Base-by-base conservation (phyloP, 2,797 vertebrate genomes). In the Caiman crocodilus region DNA sequence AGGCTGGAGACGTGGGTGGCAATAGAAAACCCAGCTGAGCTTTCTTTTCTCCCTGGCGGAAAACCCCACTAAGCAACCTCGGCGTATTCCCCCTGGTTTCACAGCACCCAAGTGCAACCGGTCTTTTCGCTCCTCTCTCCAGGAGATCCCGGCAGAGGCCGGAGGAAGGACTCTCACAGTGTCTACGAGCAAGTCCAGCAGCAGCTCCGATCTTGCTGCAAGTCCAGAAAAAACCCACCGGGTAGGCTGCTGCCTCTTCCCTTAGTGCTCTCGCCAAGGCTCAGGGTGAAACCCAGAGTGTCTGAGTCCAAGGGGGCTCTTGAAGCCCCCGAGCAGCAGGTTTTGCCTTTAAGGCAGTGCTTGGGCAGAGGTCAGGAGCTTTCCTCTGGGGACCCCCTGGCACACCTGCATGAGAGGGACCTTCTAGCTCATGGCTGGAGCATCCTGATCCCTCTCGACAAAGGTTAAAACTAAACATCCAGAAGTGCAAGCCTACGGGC, bases 351-450 rank as follows among this genome's bases (percentile, higher is more conserved):
- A 17, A 67, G 65, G 12, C 76, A 90, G 21, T 23, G 16, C 14
- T 42, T 20, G 2, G n/a, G 55, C 5, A 15, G 23, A 8, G 32
- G 63, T 89, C 26, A 1, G 64, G 3, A 3, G 0, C 14, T 30
- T 30, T 67, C 69, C 63, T 3, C 28, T 61, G 79, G 42, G 10
- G 42, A 50, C 42, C 42, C 42, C 42, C 42, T 10, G 9, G 10
- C 42, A 50, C 42, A 50, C 42, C 42, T 50, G 42, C 42, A 50
- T 10, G 9, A 50, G 9, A 50, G 42, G 42, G 42, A 50, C 42
- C 42, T 50, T 9, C 42, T 50, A 50, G 42, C 42, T 10, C 10
- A 50, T 50, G 42, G 42, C 42, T 50, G 42, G 42, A 50, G 42
- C 42, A 50, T 10, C 42, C 42, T 50, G 42, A 50, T 50, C 42